phyloP scores from a whole-genome alignment of 2,888 invertebrate genomes.

The Lasioglossum pauxillum region DNA sequence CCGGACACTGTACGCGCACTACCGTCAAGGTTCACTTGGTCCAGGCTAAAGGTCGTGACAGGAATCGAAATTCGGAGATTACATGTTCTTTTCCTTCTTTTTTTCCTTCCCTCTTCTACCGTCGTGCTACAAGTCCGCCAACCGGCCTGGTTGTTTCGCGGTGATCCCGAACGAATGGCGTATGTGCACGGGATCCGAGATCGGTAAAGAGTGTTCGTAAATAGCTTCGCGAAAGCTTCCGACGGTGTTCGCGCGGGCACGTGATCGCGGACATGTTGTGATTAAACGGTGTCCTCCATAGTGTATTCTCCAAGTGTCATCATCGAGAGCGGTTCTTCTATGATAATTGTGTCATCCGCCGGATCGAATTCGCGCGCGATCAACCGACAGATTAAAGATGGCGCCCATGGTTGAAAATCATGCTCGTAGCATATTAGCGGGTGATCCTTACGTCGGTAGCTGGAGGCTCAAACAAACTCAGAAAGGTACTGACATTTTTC shows the following conservation, averaged over 20 bases:
- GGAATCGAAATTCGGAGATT: constrained; percentile 30
- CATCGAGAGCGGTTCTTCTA: neutral
- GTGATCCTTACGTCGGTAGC: constrained; percentile 72
- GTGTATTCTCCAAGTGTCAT: constrained; percentile 40
- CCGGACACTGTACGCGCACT: constrained; percentile 20
- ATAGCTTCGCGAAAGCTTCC: constrained; percentile 1
- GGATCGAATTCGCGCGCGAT: constrained; percentile 29
- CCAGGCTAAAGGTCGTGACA: constrained; percentile 34
- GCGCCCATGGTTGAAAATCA: constrained; percentile 74
- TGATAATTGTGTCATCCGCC: constrained; percentile 8
- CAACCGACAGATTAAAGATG: constrained; percentile 59
- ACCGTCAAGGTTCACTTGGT: constrained; percentile 5
- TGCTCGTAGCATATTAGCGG: constrained; percentile 56
- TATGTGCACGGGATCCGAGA: neutral
- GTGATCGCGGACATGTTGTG: constrained; percentile 38
- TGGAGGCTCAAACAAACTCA: constrained; percentile 74
- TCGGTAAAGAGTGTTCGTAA: neutral
- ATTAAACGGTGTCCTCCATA: neutral
- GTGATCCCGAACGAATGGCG: constrained; percentile 6
- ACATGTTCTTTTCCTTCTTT: neutral
- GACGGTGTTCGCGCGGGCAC: constrained; percentile 21
- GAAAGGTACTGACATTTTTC: constrained; percentile 61
- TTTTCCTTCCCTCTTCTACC: neutral
- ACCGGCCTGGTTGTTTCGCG: neutral
- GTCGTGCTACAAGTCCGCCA: neutral